A percentile compares a stretch with the other conserved stretches of the same genome.
These are phyloP conservation scores for Hypotaenidia okinawae DNA, from an alignment of 2,797 vertebrate species.

Conservation along the genomic window DNA sequence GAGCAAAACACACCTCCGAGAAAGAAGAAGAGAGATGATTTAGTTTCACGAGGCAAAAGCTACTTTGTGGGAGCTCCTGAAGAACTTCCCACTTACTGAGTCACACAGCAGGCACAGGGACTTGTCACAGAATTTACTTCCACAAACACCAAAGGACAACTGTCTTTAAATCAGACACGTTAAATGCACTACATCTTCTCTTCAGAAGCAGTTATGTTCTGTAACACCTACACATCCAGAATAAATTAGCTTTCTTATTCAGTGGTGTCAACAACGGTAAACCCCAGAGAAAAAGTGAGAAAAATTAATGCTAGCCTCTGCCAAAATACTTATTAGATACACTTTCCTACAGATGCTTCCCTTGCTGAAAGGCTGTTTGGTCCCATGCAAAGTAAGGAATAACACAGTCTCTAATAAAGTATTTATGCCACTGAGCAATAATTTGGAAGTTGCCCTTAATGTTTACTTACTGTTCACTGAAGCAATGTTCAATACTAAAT, in stretches of 20 bases:
- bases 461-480: neutral
- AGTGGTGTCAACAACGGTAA: slow-evolving; percentile 50
- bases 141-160: slow-evolving; percentile 54
- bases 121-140: slow-evolving; percentile 52
- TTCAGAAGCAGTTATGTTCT: slow-evolving; percentile 56
- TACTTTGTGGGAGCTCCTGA: slow-evolving; percentile 40
- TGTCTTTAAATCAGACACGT: slow-evolving; percentile 66
- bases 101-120: slow-evolving; percentile 41
- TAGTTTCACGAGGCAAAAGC: slow-evolving; percentile 18
- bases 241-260: slow-evolving; percentile 72
- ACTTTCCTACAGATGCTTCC: slow-evolving; percentile 31
- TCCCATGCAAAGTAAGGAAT: neutral
- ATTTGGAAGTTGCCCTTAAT: neutral
- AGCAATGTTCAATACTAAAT: neutral
- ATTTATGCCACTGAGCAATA: neutral
- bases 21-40: slow-evolving; percentile 30
- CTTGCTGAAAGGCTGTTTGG: neutral
- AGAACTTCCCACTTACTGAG: slow-evolving; percentile 62
- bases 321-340: slow-evolving; percentile 42
- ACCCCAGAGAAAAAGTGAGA: slow-evolving; percentile 38
- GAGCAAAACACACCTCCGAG: slow-evolving; percentile 42
- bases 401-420: neutral
- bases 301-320: slow-evolving; percentile 46
- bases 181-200: slow-evolving; percentile 55
- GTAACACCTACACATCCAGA: slow-evolving; percentile 68